Evolutionary conservation across 2,113 vertebrate genomes (phyloP).

Genomic region (Dicerorhinus sumatrensis): DNA sequence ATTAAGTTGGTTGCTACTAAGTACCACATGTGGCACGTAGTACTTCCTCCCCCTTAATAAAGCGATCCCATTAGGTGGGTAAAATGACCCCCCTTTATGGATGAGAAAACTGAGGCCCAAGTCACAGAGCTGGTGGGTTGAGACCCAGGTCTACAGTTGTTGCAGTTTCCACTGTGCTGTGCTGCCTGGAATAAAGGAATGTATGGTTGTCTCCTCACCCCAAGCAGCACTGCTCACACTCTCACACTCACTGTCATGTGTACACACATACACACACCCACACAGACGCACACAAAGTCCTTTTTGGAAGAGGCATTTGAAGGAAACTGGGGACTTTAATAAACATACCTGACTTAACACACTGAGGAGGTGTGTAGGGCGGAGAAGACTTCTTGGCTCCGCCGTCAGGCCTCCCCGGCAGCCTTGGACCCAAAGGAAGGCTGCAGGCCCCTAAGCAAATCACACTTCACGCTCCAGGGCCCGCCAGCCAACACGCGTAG

Average conservation of each 20-base stretch:
- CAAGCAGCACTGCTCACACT: not conserved
- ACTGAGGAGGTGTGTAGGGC: too few species aligned
- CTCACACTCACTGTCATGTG: not conserved
- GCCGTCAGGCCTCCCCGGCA: not conserved
- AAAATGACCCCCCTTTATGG: not conserved
- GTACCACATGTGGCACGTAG: accelerated
- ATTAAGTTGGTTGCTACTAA: not conserved
- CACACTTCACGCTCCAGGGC: not conserved
- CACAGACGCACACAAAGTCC: not conserved
- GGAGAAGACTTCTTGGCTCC: not conserved
- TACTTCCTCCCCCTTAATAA: not conserved
- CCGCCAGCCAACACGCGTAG: not conserved
- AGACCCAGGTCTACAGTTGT: not conserved
- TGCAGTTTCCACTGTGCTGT: accelerated
- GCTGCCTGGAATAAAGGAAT: not conserved
- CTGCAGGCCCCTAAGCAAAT: not conserved
- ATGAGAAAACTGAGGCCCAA: not conserved
- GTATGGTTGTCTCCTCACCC: not conserved
- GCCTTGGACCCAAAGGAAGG: not conserved
- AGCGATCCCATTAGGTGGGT: accelerated
- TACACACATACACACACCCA: not conserved
- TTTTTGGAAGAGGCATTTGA: not conserved
- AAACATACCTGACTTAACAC: not conserved
- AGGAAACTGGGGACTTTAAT: not conserved
- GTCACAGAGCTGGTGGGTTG: not conserved